phyloP scores from a whole-genome alignment of 1,140 invertebrate species.

The Drosophila cardini region DNA sequence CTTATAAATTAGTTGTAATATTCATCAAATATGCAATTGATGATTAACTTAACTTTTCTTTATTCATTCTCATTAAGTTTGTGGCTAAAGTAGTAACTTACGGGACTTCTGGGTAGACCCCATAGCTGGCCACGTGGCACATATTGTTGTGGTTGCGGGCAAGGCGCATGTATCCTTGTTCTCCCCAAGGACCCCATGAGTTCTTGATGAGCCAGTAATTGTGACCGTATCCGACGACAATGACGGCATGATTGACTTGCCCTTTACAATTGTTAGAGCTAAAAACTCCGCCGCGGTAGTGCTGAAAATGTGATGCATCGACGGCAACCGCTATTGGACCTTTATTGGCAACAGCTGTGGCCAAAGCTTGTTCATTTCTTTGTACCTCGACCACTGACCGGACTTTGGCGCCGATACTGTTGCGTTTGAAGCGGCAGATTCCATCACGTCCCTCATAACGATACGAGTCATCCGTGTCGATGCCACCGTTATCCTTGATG shows the following conservation, averaged over 20 bases:
- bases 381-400: conserved; percentile 86
- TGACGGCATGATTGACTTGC: conserved; percentile 86
- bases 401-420: conserved; percentile 29
- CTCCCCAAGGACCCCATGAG: conserved; percentile 87
- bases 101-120: conserved; percentile 16
- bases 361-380: conserved; percentile 88
- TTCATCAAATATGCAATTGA: no score
- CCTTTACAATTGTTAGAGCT: conserved; percentile 87
- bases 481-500: conserved; percentile 89
- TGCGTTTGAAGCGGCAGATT: conserved; percentile 68
- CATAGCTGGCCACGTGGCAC: conserved; percentile 11
- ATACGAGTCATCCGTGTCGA: conserved; percentile 90
- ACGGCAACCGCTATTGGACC: conserved; percentile 26
- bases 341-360: conserved; percentile 89
- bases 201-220: conserved; percentile 90
- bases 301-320: conserved; percentile 17
- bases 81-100: no score
- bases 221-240: conserved; percentile 89
- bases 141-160: conserved; percentile 84
- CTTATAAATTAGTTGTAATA: no score
- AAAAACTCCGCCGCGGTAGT: conserved; percentile 20
- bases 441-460: conserved; percentile 89
- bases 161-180: conserved; percentile 87
- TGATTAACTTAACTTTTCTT: no score
- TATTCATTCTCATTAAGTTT: no score